These are phyloP conservation scores for Dolichallabes microphthalmus DNA, from an alignment of 2,113 vertebrate genomes.

Conservation along the genomic window DNA sequence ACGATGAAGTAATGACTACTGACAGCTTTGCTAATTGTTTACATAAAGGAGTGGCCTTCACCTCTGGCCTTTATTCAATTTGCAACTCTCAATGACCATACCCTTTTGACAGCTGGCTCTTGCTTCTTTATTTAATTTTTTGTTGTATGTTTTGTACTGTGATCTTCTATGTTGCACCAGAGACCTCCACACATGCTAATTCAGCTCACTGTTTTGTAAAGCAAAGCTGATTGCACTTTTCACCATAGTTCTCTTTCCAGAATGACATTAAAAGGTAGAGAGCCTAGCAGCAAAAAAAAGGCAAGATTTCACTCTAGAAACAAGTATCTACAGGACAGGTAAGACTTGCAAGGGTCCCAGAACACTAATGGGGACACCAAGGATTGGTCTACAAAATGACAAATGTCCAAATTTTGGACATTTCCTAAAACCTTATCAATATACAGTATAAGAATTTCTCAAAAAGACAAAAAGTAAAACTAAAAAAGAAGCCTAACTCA, in stretches of 20 bases:
- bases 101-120: not conserved
- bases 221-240: not conserved
- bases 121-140: not conserved
- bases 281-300: not conserved
- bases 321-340: not conserved
- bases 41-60: constrained; percentile 5
- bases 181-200: not conserved
- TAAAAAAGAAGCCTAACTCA: not conserved
- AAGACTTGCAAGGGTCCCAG: not conserved
- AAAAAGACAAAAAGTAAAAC: not conserved
- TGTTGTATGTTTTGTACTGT: too few species aligned
- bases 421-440: not conserved
- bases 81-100: not conserved
- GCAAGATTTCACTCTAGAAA: not conserved
- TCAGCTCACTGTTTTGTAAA: not conserved
- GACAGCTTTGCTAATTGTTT: constrained; percentile 3
- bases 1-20: not conserved
- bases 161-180: not conserved
- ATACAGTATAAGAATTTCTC: not conserved
- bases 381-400: not conserved
- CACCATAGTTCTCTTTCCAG: not conserved
- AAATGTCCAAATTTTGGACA: not conserved
- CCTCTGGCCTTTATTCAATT: not conserved
- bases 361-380: not conserved
- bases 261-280: not conserved